Conservation (phyloP, 2,113 vertebrate species). For the Morone chrysops region DNA sequence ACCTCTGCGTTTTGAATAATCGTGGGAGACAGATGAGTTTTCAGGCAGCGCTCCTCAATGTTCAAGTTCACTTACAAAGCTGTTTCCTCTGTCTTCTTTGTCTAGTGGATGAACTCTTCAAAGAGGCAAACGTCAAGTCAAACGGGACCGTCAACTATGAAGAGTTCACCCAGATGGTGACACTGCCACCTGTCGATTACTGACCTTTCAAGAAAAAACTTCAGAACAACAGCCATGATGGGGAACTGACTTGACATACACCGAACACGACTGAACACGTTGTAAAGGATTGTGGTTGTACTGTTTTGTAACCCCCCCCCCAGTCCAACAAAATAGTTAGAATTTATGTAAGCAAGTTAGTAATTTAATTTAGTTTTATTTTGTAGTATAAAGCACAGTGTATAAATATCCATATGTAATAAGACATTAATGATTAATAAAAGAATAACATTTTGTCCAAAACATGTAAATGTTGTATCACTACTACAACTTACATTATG, state of each 20-base stretch:
- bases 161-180: conserved; percentile 88
- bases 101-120: conserved; percentile 92
- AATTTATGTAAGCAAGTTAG: not conserved
- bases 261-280: not conserved
- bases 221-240: not conserved
- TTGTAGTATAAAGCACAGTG: conserved; percentile 43
- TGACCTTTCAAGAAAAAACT: conserved; percentile 62
- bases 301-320: not conserved
- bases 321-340: not conserved
- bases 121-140: conserved; percentile 86
- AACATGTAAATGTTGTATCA: not conserved
- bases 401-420: conserved; percentile 27
- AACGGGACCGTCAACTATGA: conserved; percentile 88
- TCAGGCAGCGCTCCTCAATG: not conserved
- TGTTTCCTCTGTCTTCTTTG: conserved; percentile 35
- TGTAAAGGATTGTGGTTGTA: not conserved
- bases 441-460: conserved; percentile 12
- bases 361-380: conserved; percentile 29
- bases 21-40: not conserved
- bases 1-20: not conserved
- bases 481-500: too few species aligned
- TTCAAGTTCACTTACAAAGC: conserved; percentile 3
- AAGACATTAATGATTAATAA: conserved; percentile 16
- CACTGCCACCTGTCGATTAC: conserved; percentile 86
- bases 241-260: not conserved